Conservation (phyloP, 2,113 vertebrate genomes). For the Leuciscus idus region DNA sequence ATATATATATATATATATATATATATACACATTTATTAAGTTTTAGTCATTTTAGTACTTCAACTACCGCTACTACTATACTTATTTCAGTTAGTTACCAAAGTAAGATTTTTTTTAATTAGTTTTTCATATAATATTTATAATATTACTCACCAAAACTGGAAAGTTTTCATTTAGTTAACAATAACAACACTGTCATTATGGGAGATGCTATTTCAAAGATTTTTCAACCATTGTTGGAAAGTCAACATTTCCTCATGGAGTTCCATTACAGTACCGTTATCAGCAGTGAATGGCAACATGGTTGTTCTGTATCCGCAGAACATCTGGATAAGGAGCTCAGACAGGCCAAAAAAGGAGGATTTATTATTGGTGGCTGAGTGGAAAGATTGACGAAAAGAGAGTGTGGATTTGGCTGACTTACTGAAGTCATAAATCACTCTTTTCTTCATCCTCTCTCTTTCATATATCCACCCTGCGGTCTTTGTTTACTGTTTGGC, state of each 20-base stretch:
- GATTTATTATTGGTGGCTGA: constrained; percentile 21
- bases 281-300: not conserved
- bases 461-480: constrained; percentile 12
- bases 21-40: not conserved
- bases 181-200: not conserved
- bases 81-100: not conserved
- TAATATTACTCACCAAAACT: not conserved
- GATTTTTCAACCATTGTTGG: not conserved
- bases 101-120: not conserved
- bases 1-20: not conserved
- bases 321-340: constrained; percentile 29
- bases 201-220: not conserved
- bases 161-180: not conserved
- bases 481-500: not conserved
- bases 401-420: constrained; percentile 3
- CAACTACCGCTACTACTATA: not conserved
- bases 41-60: not conserved
- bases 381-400: constrained; percentile 13
- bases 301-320: not conserved
- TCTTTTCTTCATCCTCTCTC: not conserved
- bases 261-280: not conserved
- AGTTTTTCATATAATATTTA: not conserved
- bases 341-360: not conserved
- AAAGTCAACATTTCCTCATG: not conserved
- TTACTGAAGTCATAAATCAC: constrained; percentile 8